Base-by-base conservation (phyloP, 2,888 invertebrate species). In the Sericinus montela region DNA sequence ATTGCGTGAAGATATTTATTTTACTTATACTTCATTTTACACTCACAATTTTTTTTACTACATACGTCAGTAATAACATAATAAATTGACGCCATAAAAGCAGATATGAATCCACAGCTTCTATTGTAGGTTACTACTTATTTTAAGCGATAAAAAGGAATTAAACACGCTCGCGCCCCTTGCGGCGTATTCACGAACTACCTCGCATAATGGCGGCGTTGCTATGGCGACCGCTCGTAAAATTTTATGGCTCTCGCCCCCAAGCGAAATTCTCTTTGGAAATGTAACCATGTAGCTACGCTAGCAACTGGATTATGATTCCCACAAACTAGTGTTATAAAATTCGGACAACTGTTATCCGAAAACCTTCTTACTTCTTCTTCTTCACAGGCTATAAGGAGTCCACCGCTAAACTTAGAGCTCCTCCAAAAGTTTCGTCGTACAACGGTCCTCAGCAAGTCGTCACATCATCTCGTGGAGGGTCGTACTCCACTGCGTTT, bases 161-260 rank as follows among this genome's bases (percentile, higher is more conserved):
- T 40, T 16, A 53, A 46, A 38, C 39, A 44, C 29, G 15, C n/a
- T 32, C 32, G 54, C 53, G 54, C 59, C 56, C 48, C 55, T 48
- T 35, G 48, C 58, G 57, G 57, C 52, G 48, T 43, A 39, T 45
- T 45, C 55, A 52, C 55, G 69, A 69, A 76, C 71, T 68, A 65
- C 53, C 56, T 57, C 50, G 60, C 57, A 53, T 67, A 72, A 81
- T 79, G 80, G 84, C 82, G 68, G 68, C 72, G 86, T 84, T 69
- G 75, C 73, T 67, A 81, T 80, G 72, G 69, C 60, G 56, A 80
- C 81, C 51, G 72, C 69, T 81, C 84, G 74, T 86, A 86, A 86
- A 86, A 85, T 85, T 86, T 85, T 84, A 86, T 73, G 72, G 65
- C 75, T 63, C 69, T 67, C 74, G 65, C 77, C 75, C 79, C 75